Percentiles rank a stretch among this genome's conserved stretches.
phyloP scores from a whole-genome alignment of 2,888 invertebrate species.

The Blomia tropicalis region DNA sequence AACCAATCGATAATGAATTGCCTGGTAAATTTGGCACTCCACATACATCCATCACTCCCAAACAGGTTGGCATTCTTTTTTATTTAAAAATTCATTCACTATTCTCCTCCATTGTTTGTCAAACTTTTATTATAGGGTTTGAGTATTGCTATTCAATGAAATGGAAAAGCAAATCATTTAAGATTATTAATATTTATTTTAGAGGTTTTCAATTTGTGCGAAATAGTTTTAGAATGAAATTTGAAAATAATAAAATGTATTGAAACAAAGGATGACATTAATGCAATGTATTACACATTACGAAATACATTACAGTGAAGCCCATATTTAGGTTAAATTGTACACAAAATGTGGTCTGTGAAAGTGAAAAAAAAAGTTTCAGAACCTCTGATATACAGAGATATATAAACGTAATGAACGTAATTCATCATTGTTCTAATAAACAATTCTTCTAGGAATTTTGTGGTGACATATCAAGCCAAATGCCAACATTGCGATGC shows the following conservation, averaged over 20 bases:
- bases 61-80: neutral
- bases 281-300: too few species aligned
- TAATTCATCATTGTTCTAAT: neutral
- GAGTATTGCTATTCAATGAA: neutral
- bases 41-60: neutral
- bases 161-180: neutral
- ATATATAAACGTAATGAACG: too few species aligned
- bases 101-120: too few species aligned
- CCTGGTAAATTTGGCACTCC: slow-evolving; percentile 1
- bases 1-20: neutral
- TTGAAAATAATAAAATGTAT: neutral
- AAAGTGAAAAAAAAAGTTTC: too few species aligned
- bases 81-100: neutral
- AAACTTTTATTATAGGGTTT: too few species aligned
- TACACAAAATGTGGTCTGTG: too few species aligned
- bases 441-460: slow-evolving; percentile 36
- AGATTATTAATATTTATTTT: neutral
- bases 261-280: neutral
- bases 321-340: too few species aligned
- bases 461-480: slow-evolving; percentile 39
- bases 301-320: too few species aligned
- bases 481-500: slow-evolving; percentile 41
- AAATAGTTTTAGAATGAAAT: too few species aligned
- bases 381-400: too few species aligned
- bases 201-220: too few species aligned